phyloP scores from a whole-genome alignment of 2,888 invertebrate genomes.

The Xanthia togata region DNA sequence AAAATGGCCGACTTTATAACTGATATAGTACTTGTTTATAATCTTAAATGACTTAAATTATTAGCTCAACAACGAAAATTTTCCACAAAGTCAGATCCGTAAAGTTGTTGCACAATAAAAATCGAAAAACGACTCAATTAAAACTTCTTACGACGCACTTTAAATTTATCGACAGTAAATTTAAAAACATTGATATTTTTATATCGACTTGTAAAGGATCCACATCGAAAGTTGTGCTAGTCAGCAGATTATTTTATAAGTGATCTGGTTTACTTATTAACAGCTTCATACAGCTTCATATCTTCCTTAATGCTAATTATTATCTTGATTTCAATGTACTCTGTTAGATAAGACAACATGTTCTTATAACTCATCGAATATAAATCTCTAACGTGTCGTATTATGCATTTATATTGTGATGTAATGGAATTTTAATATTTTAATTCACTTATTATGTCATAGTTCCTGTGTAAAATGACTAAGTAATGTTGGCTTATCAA shows the following conservation, averaged over 20 bases:
- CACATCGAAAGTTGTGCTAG: slow-evolving; percentile 42
- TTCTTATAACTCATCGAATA: slow-evolving; percentile 10
- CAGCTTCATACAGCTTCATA: slow-evolving; percentile 4
- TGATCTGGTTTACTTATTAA: slow-evolving; percentile 45
- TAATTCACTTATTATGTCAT: slow-evolving; percentile 26
- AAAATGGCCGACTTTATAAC: slow-evolving; percentile 14
- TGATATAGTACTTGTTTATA: slow-evolving; percentile 24
- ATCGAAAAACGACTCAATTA: slow-evolving; percentile 57
- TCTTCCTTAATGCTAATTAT: slow-evolving; percentile 16
- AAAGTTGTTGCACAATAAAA: slow-evolving; percentile 55
- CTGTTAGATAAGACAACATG: slow-evolving; percentile 18
- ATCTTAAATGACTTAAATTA: slow-evolving; percentile 39
- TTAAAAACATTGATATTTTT: slow-evolving; percentile 43
- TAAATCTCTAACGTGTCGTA: background rate
- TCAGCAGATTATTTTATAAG: slow-evolving; percentile 11
- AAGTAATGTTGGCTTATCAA: background rate
- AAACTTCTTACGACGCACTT: slow-evolving; percentile 59
- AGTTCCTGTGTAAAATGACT: slow-evolving; percentile 16
- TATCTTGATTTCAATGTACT: slow-evolving; percentile 20
- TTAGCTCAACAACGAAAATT: slow-evolving; percentile 48
- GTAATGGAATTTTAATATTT: slow-evolving; percentile 3
- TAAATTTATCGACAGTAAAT: slow-evolving; percentile 43
- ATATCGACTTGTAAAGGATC: slow-evolving; percentile 17
- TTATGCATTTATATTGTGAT: slow-evolving; percentile 10
- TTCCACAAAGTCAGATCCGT: slow-evolving; percentile 50